Conservation (phyloP, 1,140 invertebrate species). For the Alviniconcha marisindica region DNA sequence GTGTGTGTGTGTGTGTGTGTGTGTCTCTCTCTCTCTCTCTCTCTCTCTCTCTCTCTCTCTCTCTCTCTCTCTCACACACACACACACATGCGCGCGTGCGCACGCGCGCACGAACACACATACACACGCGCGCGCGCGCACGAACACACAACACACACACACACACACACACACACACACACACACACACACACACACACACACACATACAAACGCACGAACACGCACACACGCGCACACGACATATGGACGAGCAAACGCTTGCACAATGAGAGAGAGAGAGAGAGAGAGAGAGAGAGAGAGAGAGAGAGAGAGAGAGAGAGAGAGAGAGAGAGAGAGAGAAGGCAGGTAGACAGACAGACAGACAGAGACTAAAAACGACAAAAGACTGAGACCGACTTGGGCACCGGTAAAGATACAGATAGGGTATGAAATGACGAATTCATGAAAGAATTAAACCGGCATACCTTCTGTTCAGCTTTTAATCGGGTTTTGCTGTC, state of each 20-base stretch:
- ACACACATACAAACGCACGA: background rate
- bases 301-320: background rate
- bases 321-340: background rate
- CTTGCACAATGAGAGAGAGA: background rate
- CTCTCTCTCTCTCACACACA: background rate
- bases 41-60: too few relatives aligned
- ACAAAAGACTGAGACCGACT: too few relatives aligned
- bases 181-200: background rate
- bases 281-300: too few relatives aligned
- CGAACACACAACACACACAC: background rate
- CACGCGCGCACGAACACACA: background rate
- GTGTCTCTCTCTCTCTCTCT: too few relatives aligned
- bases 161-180: constrained; percentile 8
- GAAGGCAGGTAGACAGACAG: background rate
- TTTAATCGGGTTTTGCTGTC: constrained; percentile 87
- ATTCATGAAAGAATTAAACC: background rate
- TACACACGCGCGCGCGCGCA: background rate
- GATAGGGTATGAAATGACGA: too few relatives aligned
- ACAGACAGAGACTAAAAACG: background rate
- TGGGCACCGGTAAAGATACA: too few relatives aligned
- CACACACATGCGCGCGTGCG: background rate
- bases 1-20: too few relatives aligned
- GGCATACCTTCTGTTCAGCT: constrained; percentile 85
- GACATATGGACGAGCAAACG: background rate
- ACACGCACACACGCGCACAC: background rate